These are phyloP conservation scores for Tenthredo mesomela DNA, from an alignment of 2,888 invertebrate genomes.

Conservation along the genomic window DNA sequence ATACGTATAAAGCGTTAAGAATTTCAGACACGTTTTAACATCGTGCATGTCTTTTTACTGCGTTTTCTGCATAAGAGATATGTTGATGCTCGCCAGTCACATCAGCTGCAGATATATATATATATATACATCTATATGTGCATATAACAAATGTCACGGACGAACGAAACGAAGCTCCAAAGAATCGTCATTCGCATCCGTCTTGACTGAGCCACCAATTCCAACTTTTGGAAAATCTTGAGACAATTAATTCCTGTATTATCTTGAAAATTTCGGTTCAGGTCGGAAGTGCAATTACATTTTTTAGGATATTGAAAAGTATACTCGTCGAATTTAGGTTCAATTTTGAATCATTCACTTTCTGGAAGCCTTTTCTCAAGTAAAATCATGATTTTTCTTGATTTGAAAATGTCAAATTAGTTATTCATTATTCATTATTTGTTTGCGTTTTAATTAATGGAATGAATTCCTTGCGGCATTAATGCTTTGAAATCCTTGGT, in stretches of 20 bases:
- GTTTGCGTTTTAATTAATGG: background rate
- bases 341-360: background rate
- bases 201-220: background rate
- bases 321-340: background rate
- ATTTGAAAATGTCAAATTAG: background rate
- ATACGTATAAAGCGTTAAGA: conserved; percentile 5
- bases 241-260: background rate
- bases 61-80: conserved; percentile 1
- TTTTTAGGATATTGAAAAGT: background rate
- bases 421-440: background rate
- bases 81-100: conserved; percentile 34
- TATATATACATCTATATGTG: background rate
- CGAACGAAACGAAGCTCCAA: background rate
- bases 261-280: background rate
- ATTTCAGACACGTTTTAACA: conserved; percentile 45
- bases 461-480: background rate
- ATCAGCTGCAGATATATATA: conserved; percentile 38
- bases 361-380: background rate
- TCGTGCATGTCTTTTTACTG: conserved; percentile 23
- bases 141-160: conserved; percentile 33
- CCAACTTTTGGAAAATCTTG: background rate
- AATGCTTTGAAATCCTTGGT: background rate
- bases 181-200: background rate
- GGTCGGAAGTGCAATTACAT: background rate
- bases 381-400: background rate